A percentile compares a stretch with the other conserved stretches of the same genome.
Conservation (phyloP, 2,888 invertebrate genomes). For the Podabrus alpinus region DNA sequence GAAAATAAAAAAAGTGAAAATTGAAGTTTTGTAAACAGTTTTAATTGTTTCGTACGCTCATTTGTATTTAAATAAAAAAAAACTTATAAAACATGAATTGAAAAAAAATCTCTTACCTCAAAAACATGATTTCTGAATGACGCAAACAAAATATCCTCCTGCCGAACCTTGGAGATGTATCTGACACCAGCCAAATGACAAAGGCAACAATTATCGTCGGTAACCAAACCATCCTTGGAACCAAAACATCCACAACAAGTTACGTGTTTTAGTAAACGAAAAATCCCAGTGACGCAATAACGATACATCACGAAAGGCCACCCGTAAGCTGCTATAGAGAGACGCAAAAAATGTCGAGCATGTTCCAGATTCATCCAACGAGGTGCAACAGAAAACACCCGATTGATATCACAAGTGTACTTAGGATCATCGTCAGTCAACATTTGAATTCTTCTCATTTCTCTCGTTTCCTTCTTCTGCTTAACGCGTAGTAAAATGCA, state of each 20-base stretch:
- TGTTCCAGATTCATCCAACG: conserved; percentile 82
- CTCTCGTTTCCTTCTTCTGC: conserved; percentile 74
- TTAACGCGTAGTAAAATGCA: conserved; percentile 80
- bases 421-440: conserved; percentile 68
- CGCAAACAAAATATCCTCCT: conserved; percentile 82
- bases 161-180: conserved; percentile 72
- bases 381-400: conserved; percentile 68
- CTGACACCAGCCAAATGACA: conserved; percentile 86
- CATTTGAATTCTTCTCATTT: conserved; percentile 69
- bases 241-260: conserved; percentile 72
- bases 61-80: background rate
- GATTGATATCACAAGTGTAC: conserved; percentile 63
- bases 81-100: background rate
- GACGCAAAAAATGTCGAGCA: conserved; percentile 76
- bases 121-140: conserved; percentile 85
- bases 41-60: too few species aligned
- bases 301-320: conserved; percentile 85
- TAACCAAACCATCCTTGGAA: conserved; percentile 64
- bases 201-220: conserved; percentile 89
- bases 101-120: conserved; percentile 64
- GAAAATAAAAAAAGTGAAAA: conserved; percentile 36
- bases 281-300: conserved; percentile 75
- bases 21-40: background rate
- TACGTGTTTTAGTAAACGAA: conserved; percentile 69
- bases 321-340: conserved; percentile 84